Base-by-base conservation (phyloP, 1,140 invertebrate species). In the Epicauta chinensis region DNA sequence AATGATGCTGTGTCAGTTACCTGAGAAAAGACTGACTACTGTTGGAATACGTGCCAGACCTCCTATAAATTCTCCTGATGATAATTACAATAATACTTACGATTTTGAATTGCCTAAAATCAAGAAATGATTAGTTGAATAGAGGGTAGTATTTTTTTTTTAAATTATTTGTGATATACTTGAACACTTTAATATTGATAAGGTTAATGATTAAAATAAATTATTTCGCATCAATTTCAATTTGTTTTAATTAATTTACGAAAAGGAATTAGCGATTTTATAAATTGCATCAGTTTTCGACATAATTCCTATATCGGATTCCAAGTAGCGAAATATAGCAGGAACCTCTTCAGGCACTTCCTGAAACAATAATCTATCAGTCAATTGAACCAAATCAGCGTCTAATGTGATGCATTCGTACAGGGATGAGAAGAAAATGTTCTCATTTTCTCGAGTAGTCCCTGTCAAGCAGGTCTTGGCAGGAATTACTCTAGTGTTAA, bases 1-100 rank as follows among this genome's bases (percentile, higher is more conserved):
- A 46, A 71, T 83, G 67, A 89, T 96, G 84, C 71, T 94, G 6
- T 83, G 85, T 16, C 67, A 77, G 12, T 73, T 85, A 53, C 90
- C 93, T 1, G 71, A 74, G 3, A 72, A 81, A 49, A 73, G 93
- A 14, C 90, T 91, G 30, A 85, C 86, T 14, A 88, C 90, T 0
- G 74, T 78, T 48, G 86, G 86, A 35, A 82, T 91, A 32, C 73
- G 79, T 60, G 71, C 74, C 9, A 69, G 70, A 40, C 71, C 73
- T 10, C 78, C 79, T 14, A 69, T 64, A 31, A 55, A 51, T 38
- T 37, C 16, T 23, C 38, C 34, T 47, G 45, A 47, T 47, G 31
- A 11, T 29, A 15, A 47, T 23, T 47, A 47, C 11, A 32, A 38
- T 12, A 16, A 47, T 29, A 15, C 16, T 2, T 47, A 47, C 16